Base-by-base conservation (phyloP, 2,888 invertebrate species). In the Emmelina monodactyla region DNA sequence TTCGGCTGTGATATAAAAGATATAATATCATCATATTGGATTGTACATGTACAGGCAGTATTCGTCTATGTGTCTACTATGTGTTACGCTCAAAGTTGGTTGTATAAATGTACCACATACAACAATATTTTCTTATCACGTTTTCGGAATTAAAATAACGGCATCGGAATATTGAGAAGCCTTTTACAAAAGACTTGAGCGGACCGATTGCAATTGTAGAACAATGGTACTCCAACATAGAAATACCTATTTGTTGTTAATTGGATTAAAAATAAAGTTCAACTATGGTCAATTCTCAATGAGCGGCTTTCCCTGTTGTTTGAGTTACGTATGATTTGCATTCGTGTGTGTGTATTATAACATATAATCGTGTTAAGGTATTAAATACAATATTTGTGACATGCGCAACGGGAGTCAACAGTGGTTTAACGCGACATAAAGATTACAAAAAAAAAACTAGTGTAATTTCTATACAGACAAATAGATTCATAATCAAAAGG, bases 1-100 rank as follows among this genome's bases (percentile, higher is more conserved):
- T 85, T 84, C 87, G 88, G 88, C 88, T 88, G 88, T 88, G 88
- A 88, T 86, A 85, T 83, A 84, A 75, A 70, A 66, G 62, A 50
- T 69, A 70, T 68, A 67, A 83, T 71, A 69, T 83, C 83, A 82
- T 82, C 83, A 82, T 83, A 70, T 82, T 82, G 71, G 82, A 84
- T 81, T 85, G 85, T 85, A 85, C 85, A 85, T 85, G 85, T 85
- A 85, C 85, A 85, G 84, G 83, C 84, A 85, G 84, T n/a, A n/a
- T 83, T 82, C 69, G 82, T 84, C 68, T 82, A 75, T 80, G 79
- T 82, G 62, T 62, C 40, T 60, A 62, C 62, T 57, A 50, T 65
- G 55, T 69, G 53, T 60, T 50, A 51, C 62, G 68, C 69, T 62
- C 61, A 53, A 13, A 13, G 25, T 25, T 25, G 25, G 25, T 25